These are phyloP conservation scores for Mesembrinibis cayennensis DNA, from an alignment of 2,113 vertebrate species.

Conservation along the genomic window DNA sequence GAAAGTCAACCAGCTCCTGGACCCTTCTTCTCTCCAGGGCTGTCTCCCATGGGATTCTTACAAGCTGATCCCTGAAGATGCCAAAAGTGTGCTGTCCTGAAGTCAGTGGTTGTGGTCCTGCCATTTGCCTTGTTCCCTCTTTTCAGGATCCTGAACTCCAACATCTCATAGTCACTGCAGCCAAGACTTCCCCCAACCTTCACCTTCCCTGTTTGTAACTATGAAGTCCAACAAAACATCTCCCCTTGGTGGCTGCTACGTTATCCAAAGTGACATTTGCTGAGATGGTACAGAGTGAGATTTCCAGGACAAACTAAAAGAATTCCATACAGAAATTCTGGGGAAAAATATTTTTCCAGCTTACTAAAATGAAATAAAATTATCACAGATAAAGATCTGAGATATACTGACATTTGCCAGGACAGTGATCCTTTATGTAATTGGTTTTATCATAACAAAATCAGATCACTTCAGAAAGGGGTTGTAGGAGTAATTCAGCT, in stretches of 20 bases:
- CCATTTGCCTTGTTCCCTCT: background rate
- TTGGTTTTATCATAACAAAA: background rate
- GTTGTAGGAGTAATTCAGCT: background rate
- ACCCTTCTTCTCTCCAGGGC: background rate
- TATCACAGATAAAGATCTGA: background rate
- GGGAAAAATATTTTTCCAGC: background rate
- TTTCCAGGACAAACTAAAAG: background rate
- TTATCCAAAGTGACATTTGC: background rate
- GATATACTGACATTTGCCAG: background rate
- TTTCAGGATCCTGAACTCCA: background rate
- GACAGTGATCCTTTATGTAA: background rate
- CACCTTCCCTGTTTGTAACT: background rate
- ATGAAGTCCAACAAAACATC: background rate
- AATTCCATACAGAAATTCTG: background rate
- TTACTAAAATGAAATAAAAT: background rate
- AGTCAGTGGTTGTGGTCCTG: background rate
- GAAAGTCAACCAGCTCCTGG: background rate
- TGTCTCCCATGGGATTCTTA: background rate
- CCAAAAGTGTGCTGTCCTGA: background rate
- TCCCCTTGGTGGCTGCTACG: background rate
- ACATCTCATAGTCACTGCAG: background rate
- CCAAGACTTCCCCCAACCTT: background rate
- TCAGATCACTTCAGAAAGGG: background rate
- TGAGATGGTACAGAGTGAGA: background rate
- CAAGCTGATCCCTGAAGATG: background rate